Base-by-base conservation (phyloP, 23 tunicate species). In the Diplosoma virens region DNA sequence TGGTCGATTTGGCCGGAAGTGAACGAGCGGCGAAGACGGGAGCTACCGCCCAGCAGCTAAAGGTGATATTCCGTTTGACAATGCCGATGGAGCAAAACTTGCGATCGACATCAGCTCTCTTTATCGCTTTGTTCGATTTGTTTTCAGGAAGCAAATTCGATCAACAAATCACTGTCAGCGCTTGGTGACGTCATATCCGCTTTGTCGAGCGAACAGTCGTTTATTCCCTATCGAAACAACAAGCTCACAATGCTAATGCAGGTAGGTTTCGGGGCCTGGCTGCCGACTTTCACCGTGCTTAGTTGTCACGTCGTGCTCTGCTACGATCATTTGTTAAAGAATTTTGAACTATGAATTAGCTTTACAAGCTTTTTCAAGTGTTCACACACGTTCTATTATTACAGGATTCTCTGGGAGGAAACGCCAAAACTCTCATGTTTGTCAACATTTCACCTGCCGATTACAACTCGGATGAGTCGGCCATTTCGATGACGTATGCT, bases 401-500 rank as follows among this genome's bases (percentile, higher is more conserved):
- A 1, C 59, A 87, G 87, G 99, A 94, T 58, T 94, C 96, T 22
- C 67, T 89, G 3, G 99, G 99, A 33, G 99, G 99, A 28, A 95
- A 95, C 34, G 96, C 99, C 1, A 95, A 95, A 69, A 95, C 99
- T 2, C 88, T 95, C 0, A 95, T 95, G 99, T 95, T 95, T 77
- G 99, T 95, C 52, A 95, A 95, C 75, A 81, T 95, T 14, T 95
- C 99, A 0, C 99, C 99, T 25, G 99, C 96, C 31, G 96, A 95
- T 50, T 95, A 95, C 87, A 95, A 95, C 58, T 76, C 91, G 25
- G 99, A 85, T 54, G 99, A 95, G 41, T 76, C 96, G 4, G 82
- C 77, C 31, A 95, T 85, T 29, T 95, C 99, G 5, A 59, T 95
- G 52, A 95, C 99, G 82, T 89, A 59, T 59, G 92, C 72, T n/a